These are phyloP conservation scores for Leucania comma DNA, from an alignment of 2,888 invertebrate genomes.

Conservation along the genomic window DNA sequence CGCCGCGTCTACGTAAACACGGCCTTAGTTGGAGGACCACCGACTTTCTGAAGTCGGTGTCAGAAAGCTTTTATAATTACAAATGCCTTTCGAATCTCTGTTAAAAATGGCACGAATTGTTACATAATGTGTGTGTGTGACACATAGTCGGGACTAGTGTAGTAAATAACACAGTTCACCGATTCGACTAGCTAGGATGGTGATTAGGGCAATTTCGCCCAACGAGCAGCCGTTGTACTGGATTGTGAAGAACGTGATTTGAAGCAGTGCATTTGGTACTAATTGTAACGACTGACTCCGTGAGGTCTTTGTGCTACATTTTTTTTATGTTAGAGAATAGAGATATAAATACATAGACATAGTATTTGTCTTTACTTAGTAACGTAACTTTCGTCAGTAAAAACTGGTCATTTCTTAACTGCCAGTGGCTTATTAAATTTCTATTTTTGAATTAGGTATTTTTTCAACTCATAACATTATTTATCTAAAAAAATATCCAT, in stretches of 20 bases:
- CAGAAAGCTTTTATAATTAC: neutral
- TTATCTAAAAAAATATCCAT: too few relatives aligned
- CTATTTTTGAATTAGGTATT: too few relatives aligned
- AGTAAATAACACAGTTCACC: slow-evolving; percentile 35
- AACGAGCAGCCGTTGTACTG: slow-evolving; percentile 44
- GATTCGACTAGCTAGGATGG: slow-evolving; percentile 35
- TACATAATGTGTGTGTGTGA: slow-evolving; percentile 24
- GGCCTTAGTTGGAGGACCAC: too few relatives aligned
- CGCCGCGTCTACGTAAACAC: too few relatives aligned
- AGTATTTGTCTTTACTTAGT: too few relatives aligned
- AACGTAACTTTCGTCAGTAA: too few relatives aligned
- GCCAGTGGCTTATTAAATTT: too few relatives aligned
- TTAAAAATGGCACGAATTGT: slow-evolving; percentile 18
- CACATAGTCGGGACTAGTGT: slow-evolving; percentile 21
- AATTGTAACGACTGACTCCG: slow-evolving; percentile 43
- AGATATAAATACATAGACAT: too few relatives aligned
- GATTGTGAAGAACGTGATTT: slow-evolving; percentile 54
- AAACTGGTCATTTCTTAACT: too few relatives aligned
- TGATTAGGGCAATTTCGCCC: slow-evolving; percentile 50
- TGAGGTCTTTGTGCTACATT: slow-evolving; percentile 11
- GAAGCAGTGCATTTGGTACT: slow-evolving; percentile 44
- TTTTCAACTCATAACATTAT: too few relatives aligned
- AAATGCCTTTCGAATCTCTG: neutral
- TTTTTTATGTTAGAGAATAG: neutral
- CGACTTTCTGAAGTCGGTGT: too few relatives aligned